Evolutionary conservation across 2,113 vertebrate species (phyloP).

Genomic region (Cottus gobio): DNA sequence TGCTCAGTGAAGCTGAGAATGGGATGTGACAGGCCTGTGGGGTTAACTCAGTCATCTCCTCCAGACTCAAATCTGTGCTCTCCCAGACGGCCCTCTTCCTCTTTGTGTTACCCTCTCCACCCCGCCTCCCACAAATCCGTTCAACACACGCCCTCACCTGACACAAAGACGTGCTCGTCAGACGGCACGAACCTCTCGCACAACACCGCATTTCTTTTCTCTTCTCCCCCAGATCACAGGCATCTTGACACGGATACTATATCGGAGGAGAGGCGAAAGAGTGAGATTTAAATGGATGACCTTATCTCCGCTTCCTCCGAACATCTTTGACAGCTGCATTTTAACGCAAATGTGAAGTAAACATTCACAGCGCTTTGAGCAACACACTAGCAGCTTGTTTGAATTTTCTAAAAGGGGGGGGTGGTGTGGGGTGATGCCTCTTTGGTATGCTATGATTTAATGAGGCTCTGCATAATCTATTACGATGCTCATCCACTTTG

Average conservation of each 20-base stretch:
- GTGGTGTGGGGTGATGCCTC: conserved; percentile 5
- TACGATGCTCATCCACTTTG: conserved; percentile 49
- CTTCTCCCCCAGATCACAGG: conserved; percentile 24
- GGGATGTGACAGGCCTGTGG: conserved; percentile 79
- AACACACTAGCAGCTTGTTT: conserved; percentile 45
- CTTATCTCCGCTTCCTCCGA: conserved; percentile 32
- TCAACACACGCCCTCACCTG: conserved; percentile 57
- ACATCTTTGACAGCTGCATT: conserved; percentile 52
- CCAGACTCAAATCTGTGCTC: conserved; percentile 63
- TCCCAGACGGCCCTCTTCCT: conserved; percentile 39
- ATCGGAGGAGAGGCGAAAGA: conserved; percentile 14
- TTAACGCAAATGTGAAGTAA: conserved; percentile 52
- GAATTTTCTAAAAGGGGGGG: conserved; percentile 27
- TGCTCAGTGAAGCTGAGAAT: conserved; percentile 82
- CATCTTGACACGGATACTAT: conserved; percentile 35
- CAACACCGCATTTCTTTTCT: conserved; percentile 15
- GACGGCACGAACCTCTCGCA: conserved; percentile 15
- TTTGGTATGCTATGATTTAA: conserved; percentile 62
- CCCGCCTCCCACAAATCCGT: conserved; percentile 39
- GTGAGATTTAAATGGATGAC: conserved; percentile 50
- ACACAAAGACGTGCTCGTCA: conserved; percentile 39
- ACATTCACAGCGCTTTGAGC: conserved; percentile 42
- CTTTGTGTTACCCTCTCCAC: conserved; percentile 20
- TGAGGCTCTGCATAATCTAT: conserved; percentile 57
- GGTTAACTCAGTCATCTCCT: conserved; percentile 79